Conservation (phyloP, 2,797 vertebrate genomes). For the Lagocephalus sceleratus region DNA sequence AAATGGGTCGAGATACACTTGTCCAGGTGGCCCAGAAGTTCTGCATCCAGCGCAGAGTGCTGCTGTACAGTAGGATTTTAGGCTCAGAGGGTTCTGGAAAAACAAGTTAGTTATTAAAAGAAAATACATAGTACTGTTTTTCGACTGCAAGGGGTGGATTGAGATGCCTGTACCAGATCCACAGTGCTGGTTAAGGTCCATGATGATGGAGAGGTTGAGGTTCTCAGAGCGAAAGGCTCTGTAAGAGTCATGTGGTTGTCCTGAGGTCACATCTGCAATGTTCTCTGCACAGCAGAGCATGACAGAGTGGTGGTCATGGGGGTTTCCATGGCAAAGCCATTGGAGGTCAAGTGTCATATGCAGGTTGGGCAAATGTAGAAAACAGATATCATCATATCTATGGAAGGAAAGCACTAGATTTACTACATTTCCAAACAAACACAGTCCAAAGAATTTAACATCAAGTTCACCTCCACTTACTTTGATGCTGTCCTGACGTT, state of each 20-base stretch:
- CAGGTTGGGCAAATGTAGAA: constrained; percentile 92
- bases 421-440: background rate
- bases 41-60: constrained; percentile 99
- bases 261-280: constrained; percentile 85
- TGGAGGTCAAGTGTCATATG: constrained; percentile 94
- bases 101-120: background rate
- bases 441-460: background rate
- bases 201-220: constrained; percentile 94
- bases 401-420: constrained; percentile 5
- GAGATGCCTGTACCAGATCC: constrained; percentile 69
- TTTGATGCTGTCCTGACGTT: constrained; percentile 98
- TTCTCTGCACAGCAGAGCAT: constrained; percentile 88
- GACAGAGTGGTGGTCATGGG: constrained; percentile 91
- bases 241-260: constrained; percentile 94
- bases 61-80: constrained; percentile 93
- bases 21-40: constrained; percentile 99
- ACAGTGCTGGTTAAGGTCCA: constrained; percentile 87
- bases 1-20: constrained; percentile 91
- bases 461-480: constrained; percentile 67
- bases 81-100: constrained; percentile 83
- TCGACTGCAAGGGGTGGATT: background rate
- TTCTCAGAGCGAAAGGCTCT: constrained; percentile 96
- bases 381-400: constrained; percentile 98
- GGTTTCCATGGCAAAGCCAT: constrained; percentile 97
- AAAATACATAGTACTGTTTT: background rate